Conservation (phyloP, 2,888 invertebrate genomes). For the Scaptomyza cyrtandrae region DNA sequence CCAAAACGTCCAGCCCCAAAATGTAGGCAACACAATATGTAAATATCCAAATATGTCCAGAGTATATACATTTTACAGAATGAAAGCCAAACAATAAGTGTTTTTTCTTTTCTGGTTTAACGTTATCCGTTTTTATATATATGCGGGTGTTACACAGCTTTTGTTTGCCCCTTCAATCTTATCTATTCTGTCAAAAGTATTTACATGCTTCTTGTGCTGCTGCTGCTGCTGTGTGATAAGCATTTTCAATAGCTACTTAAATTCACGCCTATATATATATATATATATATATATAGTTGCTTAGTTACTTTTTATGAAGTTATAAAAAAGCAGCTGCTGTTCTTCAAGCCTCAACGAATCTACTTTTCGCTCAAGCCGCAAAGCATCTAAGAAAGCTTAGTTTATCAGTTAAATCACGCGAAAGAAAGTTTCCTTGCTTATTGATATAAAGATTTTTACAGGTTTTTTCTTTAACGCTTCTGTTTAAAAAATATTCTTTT, state of each 20-base stretch:
- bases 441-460: too few species aligned
- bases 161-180: background rate
- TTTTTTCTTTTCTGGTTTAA: background rate
- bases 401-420: too few species aligned
- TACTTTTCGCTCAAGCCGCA: too few species aligned
- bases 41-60: constrained; percentile 11
- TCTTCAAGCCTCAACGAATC: too few species aligned
- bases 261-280: background rate
- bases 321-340: too few species aligned
- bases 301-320: background rate
- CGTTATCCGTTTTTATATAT: background rate
- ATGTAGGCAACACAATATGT: constrained; percentile 36
- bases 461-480: too few species aligned
- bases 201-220: too few species aligned
- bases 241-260: constrained; percentile 3
- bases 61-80: constrained; percentile 3
- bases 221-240: constrained; percentile 3
- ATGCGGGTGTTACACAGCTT: background rate
- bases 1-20: constrained; percentile 15
- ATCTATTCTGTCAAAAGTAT: background rate
- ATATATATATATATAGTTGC: background rate
- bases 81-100: constrained; percentile 11
- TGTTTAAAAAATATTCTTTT: too few species aligned
- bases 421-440: too few species aligned
- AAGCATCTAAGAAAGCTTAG: too few species aligned